A percentile compares a stretch with the other conserved stretches of the same genome.
Conservation (phyloP, 2,888 invertebrate species). For the Thera obeliscata region DNA sequence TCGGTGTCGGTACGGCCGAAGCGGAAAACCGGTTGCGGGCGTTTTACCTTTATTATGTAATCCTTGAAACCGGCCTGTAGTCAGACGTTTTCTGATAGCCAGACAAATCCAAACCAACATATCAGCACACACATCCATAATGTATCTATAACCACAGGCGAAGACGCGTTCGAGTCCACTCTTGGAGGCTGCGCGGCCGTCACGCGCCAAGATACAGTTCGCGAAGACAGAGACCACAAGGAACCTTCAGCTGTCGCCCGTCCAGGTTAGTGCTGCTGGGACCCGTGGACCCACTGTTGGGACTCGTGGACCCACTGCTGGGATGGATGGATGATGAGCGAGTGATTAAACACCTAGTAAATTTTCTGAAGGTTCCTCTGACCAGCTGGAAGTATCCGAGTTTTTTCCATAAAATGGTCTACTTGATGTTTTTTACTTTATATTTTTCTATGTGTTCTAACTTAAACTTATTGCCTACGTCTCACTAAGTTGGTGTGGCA, state of each 20-base stretch:
- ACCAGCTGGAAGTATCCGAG: too few relatives aligned
- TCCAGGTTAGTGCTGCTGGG: constrained; percentile 81
- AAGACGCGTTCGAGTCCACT: constrained; percentile 70
- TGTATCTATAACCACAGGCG: constrained; percentile 50
- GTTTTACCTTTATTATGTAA: too few relatives aligned
- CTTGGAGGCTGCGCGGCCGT: constrained; percentile 70
- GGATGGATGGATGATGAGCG: not conserved
- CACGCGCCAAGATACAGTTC: constrained; percentile 76
- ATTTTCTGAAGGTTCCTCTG: not conserved
- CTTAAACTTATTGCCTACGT: too few relatives aligned
- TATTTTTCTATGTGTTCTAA: too few relatives aligned
- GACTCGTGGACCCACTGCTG: not conserved
- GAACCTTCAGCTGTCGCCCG: constrained; percentile 88
- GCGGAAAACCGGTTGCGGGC: too few relatives aligned
- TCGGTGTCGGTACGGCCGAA: too few relatives aligned
- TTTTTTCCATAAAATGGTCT: too few relatives aligned
- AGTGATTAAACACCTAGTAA: not conserved
- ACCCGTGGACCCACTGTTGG: not conserved
- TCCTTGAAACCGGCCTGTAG: too few relatives aligned
- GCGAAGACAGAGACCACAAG: constrained; percentile 85
- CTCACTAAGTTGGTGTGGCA: too few relatives aligned
- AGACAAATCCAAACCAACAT: too few relatives aligned
- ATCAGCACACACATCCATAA: not conserved
- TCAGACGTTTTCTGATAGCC: too few relatives aligned
- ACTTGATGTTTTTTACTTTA: too few relatives aligned